phyloP scores from a whole-genome alignment of 1,140 invertebrate genomes.

The Trigoniulus corallinus region DNA sequence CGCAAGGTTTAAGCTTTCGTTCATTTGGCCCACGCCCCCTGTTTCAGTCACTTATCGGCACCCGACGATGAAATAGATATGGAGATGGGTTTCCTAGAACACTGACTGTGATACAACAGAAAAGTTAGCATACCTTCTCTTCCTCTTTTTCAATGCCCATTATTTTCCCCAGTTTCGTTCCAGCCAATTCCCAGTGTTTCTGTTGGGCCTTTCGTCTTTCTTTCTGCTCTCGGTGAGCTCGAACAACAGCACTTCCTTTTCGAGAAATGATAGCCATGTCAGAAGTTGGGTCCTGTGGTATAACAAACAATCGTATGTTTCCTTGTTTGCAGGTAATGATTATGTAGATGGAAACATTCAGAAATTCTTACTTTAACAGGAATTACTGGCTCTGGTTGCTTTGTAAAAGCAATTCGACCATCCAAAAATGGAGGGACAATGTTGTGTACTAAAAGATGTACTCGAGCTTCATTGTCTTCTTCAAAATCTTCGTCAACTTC shows the following conservation, averaged over 20 bases:
- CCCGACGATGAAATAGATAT: too few species aligned
- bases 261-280: slow-evolving; percentile 93
- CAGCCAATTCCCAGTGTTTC: slow-evolving; percentile 97
- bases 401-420: slow-evolving; percentile 96
- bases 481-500: slow-evolving; percentile 85
- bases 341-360: too few species aligned
- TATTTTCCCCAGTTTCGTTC: slow-evolving; percentile 91
- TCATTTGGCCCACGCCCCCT: too few species aligned
- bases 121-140: slow-evolving; percentile 30
- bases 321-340: neutral
- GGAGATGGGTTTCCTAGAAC: too few species aligned
- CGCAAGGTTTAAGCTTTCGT: too few species aligned
- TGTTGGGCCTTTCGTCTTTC: slow-evolving; percentile 90
- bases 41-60: too few species aligned
- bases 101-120: neutral
- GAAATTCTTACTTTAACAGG: slow-evolving; percentile 44
- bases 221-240: slow-evolving; percentile 84
- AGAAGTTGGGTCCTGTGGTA: slow-evolving; percentile 74
- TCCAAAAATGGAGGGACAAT: slow-evolving; percentile 98
- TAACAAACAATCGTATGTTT: slow-evolving; percentile 10
- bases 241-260: slow-evolving; percentile 86
- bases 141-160: slow-evolving; percentile 82
- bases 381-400: slow-evolving; percentile 92
- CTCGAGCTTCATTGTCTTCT: slow-evolving; percentile 73
- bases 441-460: slow-evolving; percentile 94